These are phyloP conservation scores for Cataglyphis altisquamis DNA, from an alignment of 2,888 invertebrate genomes.

Conservation along the genomic window DNA sequence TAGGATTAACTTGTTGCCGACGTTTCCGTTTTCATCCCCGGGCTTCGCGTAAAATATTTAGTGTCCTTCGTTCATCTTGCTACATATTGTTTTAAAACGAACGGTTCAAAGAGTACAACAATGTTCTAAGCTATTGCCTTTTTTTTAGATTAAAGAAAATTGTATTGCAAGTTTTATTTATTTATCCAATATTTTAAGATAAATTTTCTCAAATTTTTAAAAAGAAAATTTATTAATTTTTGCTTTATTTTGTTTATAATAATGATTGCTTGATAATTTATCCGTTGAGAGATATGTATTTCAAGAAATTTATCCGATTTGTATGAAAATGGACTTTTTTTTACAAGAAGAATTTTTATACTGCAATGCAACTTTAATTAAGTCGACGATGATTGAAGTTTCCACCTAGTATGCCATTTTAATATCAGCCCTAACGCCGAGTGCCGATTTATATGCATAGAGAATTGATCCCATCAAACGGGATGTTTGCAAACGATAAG, in stretches of 20 bases:
- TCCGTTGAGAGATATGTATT: constrained; percentile 1
- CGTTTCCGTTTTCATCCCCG: not conserved
- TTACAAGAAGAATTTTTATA: not conserved
- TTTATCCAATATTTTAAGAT: not conserved
- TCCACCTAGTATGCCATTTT: constrained; percentile 36
- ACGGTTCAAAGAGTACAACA: not conserved
- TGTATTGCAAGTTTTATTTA: not conserved
- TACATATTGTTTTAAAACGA: not conserved
- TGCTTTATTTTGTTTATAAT: not conserved
- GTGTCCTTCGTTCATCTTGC: not conserved
- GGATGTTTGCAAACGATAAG: constrained; percentile 57
- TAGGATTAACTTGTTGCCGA: constrained; percentile 46
- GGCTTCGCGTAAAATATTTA: not conserved
- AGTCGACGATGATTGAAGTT: constrained; percentile 32
- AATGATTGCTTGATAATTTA: not conserved
- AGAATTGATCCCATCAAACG: constrained; percentile 65
- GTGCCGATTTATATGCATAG: constrained; percentile 73
- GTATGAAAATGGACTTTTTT: not conserved
- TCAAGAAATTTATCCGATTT: not conserved
- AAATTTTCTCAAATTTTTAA: not conserved
- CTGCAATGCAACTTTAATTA: constrained; percentile 29
- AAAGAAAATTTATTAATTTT: not conserved
- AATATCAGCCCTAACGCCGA: constrained; percentile 13
- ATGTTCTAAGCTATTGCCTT: not conserved
- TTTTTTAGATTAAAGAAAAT: not conserved